A percentile compares a stretch with the other conserved stretches of the same genome.
These are phyloP conservation scores for Panagrolaimus sp. DNA, from an alignment of 1,140 invertebrate genomes.

Conservation along the genomic window DNA sequence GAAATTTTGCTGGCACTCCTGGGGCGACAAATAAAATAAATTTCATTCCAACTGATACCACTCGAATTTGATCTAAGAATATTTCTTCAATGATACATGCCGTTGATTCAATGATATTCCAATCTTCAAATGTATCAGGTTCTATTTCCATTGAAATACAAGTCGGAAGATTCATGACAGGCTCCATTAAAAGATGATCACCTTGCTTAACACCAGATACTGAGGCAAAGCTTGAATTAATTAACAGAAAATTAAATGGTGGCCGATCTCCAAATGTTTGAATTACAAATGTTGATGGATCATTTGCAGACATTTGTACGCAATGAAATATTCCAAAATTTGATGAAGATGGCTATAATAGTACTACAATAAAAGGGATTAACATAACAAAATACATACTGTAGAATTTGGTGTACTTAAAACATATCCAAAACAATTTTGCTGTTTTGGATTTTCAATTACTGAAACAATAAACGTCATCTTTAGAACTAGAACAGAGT, in stretches of 20 bases:
- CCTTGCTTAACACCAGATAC: slow-evolving; percentile 8
- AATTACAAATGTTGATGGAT: slow-evolving; percentile 13
- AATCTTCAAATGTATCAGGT: slow-evolving; percentile 34
- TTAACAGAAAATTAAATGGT: slow-evolving; percentile 18
- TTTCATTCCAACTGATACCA: slow-evolving; percentile 24
- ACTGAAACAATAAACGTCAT: slow-evolving; percentile 15
- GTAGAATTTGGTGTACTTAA: slow-evolving; percentile 9
- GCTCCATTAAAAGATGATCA: slow-evolving; percentile 28
- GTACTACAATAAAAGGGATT: too few species aligned
- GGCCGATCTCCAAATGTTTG: slow-evolving; percentile 19
- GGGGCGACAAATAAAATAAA: slow-evolving; percentile 25
- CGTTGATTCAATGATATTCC: slow-evolving; percentile 35
- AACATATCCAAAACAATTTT: slow-evolving; percentile 23
- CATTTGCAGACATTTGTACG: neutral
- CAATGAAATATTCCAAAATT: slow-evolving; percentile 23
- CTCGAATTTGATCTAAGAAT: slow-evolving; percentile 38
- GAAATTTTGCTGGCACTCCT: slow-evolving; percentile 25
- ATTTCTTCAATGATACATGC: slow-evolving; percentile 36
- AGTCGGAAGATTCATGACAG: slow-evolving; percentile 16
- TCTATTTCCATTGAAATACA: slow-evolving; percentile 30
- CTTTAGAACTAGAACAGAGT: neutral
- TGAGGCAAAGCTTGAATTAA: slow-evolving; percentile 17
- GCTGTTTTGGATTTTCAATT: slow-evolving; percentile 13
- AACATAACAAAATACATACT: too few species aligned
- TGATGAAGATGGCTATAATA: slow-evolving; percentile 19